Evolutionary conservation across 2,888 invertebrate genomes (phyloP), one percentile per base, ranked within the genome.

Genomic region (Laothoe populi): DNA sequence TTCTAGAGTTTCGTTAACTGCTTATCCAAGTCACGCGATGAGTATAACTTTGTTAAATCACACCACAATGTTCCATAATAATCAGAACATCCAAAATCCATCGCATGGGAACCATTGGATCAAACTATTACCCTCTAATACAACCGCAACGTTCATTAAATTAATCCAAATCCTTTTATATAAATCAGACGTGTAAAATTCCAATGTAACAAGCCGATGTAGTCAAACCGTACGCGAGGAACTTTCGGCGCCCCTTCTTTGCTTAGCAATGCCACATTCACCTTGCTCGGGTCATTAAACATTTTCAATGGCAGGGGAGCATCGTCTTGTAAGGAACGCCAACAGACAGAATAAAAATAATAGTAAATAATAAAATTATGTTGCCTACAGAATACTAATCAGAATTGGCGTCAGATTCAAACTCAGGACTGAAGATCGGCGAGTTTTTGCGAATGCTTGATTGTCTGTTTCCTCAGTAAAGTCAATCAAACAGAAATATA

Each of bases 221-320:
- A 53, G 49, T 19, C 2, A 24, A 19, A 31, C n/a, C 1, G 44
- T n/a, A 44, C 26, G 46, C 38, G 57, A 58, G 46, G 62, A 62
- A 58, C 68, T 68, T 67, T 42, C 49, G 64, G 70, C 70, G 72
- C 74, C 72, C 74, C 76, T 74, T 75, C 69, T 74, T 76, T 73
- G 75, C 74, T 73, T 72, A 68, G 62, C 64, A 65, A 67, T 69
- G 75, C 75, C 71, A 70, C 73, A 73, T 78, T 76, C 71, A 73
- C 73, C 74, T 76, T 77, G 75, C 72, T 70, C 75, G 77, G 78
- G 70, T 76, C 83, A 81, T 81, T 82, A 77, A 73, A 73, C 81
- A 81, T 72, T 78, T 75, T 79, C 71, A 79, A 79, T 78, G 66
- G 75, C 72, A 75, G 70, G 69, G 71, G 73, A 73, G 69, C 70